Conservation (phyloP, 1,140 invertebrate genomes). For the Agrypnia vestita region DNA sequence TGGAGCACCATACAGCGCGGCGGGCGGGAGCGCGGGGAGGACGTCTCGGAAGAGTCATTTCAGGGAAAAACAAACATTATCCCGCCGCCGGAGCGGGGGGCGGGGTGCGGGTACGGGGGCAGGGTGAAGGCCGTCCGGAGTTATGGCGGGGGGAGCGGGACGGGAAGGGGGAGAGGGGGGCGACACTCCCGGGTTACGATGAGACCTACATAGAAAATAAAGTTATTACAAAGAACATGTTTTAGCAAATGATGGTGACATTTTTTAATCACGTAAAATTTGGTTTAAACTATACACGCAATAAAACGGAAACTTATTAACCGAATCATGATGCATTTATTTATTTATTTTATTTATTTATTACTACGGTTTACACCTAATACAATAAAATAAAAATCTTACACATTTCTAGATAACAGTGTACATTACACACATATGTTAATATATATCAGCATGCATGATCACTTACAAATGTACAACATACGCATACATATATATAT, state of each 20-base stretch:
- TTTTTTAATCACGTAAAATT: constrained; percentile 8
- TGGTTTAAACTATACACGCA: too few relatives aligned
- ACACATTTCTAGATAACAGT: too few relatives aligned
- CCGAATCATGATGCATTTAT: too few relatives aligned
- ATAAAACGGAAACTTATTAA: too few relatives aligned
- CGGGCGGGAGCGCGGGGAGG: not conserved
- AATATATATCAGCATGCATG: too few relatives aligned
- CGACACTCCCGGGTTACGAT: constrained; percentile 30
- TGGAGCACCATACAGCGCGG: too few relatives aligned
- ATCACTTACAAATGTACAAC: too few relatives aligned
- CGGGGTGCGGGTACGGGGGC: constrained; percentile 3
- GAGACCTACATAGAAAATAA: constrained; percentile 46
- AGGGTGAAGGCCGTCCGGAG: constrained; percentile 24
- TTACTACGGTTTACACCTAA: too few relatives aligned
- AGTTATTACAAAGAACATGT: constrained; percentile 47
- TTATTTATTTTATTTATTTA: too few relatives aligned
- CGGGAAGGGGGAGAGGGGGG: constrained; percentile 20
- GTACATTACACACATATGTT: too few relatives aligned
- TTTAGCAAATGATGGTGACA: constrained; percentile 31
- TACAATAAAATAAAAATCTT: too few relatives aligned
- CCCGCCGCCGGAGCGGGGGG: constrained; percentile 36
- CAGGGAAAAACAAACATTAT: constrained; percentile 55
- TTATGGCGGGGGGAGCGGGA: constrained; percentile 22
- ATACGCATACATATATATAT: too few relatives aligned
- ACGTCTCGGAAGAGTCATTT: constrained; percentile 49